These are phyloP conservation scores for Cassiopea xamachana DNA, from an alignment of 30 jellyfish, hydroid and myxozoan genomes.

Conservation along the genomic window DNA sequence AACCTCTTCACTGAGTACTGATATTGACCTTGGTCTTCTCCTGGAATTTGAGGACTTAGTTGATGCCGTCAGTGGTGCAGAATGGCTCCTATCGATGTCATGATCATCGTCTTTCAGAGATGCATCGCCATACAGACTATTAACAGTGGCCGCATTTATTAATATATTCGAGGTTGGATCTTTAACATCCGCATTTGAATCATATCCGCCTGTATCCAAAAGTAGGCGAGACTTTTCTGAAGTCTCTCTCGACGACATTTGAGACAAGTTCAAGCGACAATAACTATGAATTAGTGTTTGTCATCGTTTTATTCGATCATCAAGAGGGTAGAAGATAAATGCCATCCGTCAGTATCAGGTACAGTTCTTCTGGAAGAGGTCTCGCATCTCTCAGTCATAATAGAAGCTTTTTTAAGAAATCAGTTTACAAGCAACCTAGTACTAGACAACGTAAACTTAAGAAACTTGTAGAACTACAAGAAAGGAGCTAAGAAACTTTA, in stretches of 20 bases:
- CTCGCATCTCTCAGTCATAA: no score
- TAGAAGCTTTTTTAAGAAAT: no score
- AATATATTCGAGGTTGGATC: not conserved
- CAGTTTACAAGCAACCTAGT: no score
- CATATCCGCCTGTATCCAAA: slow-evolving; percentile 40
- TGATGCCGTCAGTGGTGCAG: slow-evolving; percentile 6
- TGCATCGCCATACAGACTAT: not conserved
- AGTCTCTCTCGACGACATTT: slow-evolving; percentile 16
- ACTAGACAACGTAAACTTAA: no score
- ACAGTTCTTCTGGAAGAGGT: no score
- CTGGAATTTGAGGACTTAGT: slow-evolving; percentile 34
- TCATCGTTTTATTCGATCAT: no score
- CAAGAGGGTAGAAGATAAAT: no score
- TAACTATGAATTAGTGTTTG: no score
- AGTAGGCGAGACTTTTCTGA: slow-evolving; percentile 40
- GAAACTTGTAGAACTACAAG: no score
- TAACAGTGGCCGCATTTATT: slow-evolving; percentile 13
- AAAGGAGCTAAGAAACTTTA: no score
- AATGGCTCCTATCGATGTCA: not conserved
- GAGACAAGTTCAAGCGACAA: no score
- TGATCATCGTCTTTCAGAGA: not conserved
- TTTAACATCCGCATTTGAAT: not conserved
- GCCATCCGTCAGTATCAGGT: no score
- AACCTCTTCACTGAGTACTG: slow-evolving; percentile 29
- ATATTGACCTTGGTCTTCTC: slow-evolving; percentile 30